Evolutionary conservation across 2,113 vertebrate species (phyloP).

Genomic region (Ursus arctos): DNA sequence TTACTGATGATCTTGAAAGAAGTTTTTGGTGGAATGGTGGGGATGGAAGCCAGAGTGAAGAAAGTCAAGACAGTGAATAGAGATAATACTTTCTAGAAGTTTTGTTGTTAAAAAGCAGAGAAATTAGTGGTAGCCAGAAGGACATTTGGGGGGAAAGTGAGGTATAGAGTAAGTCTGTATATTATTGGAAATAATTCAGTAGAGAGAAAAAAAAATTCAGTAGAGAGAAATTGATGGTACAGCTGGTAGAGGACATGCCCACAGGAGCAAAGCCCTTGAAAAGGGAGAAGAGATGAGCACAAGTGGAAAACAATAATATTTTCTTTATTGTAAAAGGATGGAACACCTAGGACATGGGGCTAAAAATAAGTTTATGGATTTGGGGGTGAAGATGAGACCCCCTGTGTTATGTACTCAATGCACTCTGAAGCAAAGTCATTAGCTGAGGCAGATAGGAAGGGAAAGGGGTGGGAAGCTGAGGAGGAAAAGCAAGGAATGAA

Average conservation of each 20-base stretch:
- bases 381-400: not conserved
- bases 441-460: not conserved
- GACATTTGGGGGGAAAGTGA: not conserved
- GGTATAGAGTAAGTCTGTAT: not conserved
- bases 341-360: not conserved
- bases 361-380: not conserved
- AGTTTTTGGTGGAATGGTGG: not conserved
- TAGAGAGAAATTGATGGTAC: not conserved
- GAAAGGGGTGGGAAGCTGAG: not conserved
- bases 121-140: not conserved
- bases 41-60: not conserved
- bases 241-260: not conserved
- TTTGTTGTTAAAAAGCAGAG: slow-evolving; percentile 17
- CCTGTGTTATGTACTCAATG: not conserved
- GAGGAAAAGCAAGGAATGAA: not conserved
- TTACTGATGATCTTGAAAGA: not conserved
- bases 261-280: not conserved
- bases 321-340: not conserved
- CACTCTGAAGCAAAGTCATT: not conserved
- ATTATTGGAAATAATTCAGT: not conserved
- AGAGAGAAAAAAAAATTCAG: not conserved
- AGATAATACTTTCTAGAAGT: not conserved
- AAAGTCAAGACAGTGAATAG: not conserved
- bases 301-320: not conserved
- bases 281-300: not conserved